Evolutionary conservation across 2,888 invertebrate species (phyloP).

Genomic region (Alentia gelatinosa): DNA sequence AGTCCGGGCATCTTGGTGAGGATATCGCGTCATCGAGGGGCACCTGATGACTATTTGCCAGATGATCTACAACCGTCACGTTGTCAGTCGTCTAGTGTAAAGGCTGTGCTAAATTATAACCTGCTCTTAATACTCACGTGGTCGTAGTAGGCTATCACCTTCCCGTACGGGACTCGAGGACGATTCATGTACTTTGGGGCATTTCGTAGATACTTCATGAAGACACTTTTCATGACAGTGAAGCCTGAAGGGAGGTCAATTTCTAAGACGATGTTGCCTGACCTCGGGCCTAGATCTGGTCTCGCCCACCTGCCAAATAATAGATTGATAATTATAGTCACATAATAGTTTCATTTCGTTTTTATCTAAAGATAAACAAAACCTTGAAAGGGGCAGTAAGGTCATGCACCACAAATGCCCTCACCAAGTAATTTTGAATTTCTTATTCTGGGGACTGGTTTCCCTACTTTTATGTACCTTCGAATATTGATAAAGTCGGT

Average conservation of each 20-base stretch:
- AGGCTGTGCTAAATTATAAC: background rate
- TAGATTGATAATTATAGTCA: background rate
- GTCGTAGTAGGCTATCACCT: constrained; percentile 59
- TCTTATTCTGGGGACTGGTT: background rate
- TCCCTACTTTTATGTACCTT: too few relatives aligned
- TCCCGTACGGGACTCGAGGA: constrained; percentile 49
- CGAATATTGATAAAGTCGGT: too few relatives aligned
- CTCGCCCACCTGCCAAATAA: constrained; percentile 58
- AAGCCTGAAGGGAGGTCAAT: constrained; percentile 62
- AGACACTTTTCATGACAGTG: constrained; percentile 57
- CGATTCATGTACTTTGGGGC: background rate
- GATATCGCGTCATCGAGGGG: too few relatives aligned
- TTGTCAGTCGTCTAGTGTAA: background rate
- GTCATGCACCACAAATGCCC: background rate
- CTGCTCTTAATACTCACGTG: constrained; percentile 54
- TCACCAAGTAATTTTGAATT: background rate
- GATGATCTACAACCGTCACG: background rate
- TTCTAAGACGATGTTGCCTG: constrained; percentile 55
- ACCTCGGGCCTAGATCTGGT: constrained; percentile 53
- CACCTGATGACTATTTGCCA: too few relatives aligned
- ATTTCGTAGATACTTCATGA: background rate
- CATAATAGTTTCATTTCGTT: background rate
- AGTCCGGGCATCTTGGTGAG: too few relatives aligned
- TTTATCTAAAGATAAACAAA: background rate
- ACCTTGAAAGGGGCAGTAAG: background rate